Percentiles rank a stretch among this genome's conserved stretches.
phyloP scores from a whole-genome alignment of 2,888 invertebrate species.

The Tineola bisselliella region DNA sequence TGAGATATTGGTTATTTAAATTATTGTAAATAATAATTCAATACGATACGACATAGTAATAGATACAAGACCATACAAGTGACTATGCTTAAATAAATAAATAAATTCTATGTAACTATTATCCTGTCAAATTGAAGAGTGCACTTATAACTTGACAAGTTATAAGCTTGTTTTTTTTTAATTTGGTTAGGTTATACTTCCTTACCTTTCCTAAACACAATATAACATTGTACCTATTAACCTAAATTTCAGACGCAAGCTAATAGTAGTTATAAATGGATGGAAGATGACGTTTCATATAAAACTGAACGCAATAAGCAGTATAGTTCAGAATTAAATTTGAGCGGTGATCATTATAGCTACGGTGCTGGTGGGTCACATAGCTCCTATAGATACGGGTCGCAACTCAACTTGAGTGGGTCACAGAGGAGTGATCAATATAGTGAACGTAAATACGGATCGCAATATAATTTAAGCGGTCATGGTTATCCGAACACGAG shows the following conservation, averaged over 20 bases:
- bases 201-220: too few species aligned
- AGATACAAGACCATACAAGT: too few species aligned
- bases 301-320: neutral
- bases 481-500: neutral
- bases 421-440: neutral
- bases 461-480: neutral
- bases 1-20: too few species aligned
- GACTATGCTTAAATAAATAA: too few species aligned
- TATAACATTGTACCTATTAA: neutral
- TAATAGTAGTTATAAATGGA: neutral
- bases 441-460: neutral
- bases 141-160: too few species aligned
- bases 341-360: neutral
- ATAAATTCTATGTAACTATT: too few species aligned
- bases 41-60: too few species aligned
- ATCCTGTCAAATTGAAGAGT: too few species aligned
- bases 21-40: too few species aligned
- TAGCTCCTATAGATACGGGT: neutral
- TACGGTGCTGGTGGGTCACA: neutral
- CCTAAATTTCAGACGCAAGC: neutral
- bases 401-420: neutral
- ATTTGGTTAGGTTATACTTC: too few species aligned
- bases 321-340: neutral
- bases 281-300: neutral
- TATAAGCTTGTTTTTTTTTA: too few species aligned